Conservation (phyloP, 2,113 vertebrate genomes). For the Oostethus manadensis region DNA sequence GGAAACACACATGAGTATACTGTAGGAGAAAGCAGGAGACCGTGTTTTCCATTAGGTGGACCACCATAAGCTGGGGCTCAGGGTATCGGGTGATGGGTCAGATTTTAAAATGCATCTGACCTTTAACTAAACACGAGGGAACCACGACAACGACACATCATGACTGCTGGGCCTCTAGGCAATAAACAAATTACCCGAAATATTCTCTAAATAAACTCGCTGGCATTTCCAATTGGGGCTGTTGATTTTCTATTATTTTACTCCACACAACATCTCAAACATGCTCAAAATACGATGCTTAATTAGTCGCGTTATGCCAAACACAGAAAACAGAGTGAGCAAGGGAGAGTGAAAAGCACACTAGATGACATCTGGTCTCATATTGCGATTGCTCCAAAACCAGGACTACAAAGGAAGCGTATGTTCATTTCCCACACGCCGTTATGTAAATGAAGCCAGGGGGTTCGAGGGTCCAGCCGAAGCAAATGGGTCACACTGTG, state of each 20-base stretch:
- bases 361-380: too few species aligned
- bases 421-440: slow-evolving; percentile 41
- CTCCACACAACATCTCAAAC: neutral
- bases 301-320: slow-evolving; percentile 3
- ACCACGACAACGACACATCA: slow-evolving; percentile 62
- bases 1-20: slow-evolving; percentile 37
- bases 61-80: slow-evolving; percentile 41
- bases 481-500: too few species aligned
- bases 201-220: neutral
- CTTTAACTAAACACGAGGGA: slow-evolving; percentile 61
- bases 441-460: neutral
- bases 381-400: slow-evolving; percentile 8
- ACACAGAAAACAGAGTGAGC: too few species aligned
- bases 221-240: neutral
- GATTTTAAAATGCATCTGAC: slow-evolving; percentile 54
- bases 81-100: slow-evolving; percentile 29
- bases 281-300: slow-evolving; percentile 16
- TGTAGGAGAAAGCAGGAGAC: slow-evolving; percentile 9
- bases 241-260: neutral
- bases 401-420: slow-evolving; percentile 17
- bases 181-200: slow-evolving; percentile 5
- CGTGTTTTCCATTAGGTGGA: slow-evolving; percentile 57
- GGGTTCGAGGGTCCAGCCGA: slow-evolving; percentile 23
- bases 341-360: neutral
- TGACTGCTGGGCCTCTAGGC: slow-evolving; percentile 43